Conservation (phyloP, 1,140 invertebrate genomes). For the Triops longicaudatus region DNA sequence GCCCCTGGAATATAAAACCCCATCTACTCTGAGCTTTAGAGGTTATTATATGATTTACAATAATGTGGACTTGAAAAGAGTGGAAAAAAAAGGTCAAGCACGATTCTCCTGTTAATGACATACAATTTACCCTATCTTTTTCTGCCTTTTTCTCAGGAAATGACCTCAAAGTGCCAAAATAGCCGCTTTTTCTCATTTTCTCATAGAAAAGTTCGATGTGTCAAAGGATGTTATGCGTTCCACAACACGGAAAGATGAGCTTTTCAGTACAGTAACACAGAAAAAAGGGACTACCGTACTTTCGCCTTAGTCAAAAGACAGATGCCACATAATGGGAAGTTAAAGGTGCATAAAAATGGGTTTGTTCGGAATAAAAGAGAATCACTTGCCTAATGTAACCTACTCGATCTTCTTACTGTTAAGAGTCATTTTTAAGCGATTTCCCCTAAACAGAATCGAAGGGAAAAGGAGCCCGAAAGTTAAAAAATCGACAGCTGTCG, state of each 20-base stretch:
- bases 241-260: neutral
- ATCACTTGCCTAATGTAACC: neutral
- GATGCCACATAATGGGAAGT: no score
- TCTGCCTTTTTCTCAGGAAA: neutral
- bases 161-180: neutral
- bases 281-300: neutral
- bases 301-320: neutral
- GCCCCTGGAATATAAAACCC: neutral
- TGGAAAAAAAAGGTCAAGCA: neutral
- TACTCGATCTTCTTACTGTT: neutral
- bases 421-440: neutral
- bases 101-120: neutral
- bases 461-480: neutral
- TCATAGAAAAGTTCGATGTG: neutral
- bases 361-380: neutral
- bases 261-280: neutral
- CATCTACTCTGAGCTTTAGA: neutral
- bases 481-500: conserved; percentile 15
- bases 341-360: neutral
- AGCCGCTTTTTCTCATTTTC: neutral
- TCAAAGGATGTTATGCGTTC: no score
- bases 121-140: neutral
- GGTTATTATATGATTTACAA: neutral
- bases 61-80: neutral
- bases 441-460: neutral